These are phyloP conservation scores for Scelioninae gen. 1 DNA, from an alignment of 2,888 invertebrate species.

Conservation along the genomic window DNA sequence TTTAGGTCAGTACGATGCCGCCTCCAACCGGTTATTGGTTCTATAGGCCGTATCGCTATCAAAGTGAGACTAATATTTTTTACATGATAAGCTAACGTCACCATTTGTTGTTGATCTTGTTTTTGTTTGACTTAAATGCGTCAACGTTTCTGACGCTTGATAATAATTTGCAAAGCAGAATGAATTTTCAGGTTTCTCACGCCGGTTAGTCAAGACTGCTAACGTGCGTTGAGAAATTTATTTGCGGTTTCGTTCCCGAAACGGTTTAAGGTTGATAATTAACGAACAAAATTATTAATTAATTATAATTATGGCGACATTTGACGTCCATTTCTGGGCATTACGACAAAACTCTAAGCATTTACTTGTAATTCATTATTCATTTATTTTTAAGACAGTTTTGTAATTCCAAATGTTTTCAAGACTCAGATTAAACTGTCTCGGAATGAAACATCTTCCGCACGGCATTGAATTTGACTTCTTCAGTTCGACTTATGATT, in stretches of 20 bases:
- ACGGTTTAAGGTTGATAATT: not conserved
- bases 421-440: constrained; percentile 77
- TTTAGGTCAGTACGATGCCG: constrained; percentile 65
- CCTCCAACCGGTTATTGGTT: constrained; percentile 46
- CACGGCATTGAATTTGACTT: constrained; percentile 42
- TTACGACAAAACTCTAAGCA: constrained; percentile 74
- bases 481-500: constrained; percentile 2
- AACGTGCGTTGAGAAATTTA: constrained; percentile 19
- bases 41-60: constrained; percentile 44
- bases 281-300: no score
- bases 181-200: constrained; percentile 19
- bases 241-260: constrained; percentile 19
- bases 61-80: constrained; percentile 61
- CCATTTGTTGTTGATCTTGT: constrained; percentile 37
- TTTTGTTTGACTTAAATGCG: constrained; percentile 25
- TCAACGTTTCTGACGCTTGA: constrained; percentile 2
- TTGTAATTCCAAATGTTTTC: constrained; percentile 3
- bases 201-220: constrained; percentile 11
- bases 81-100: constrained; percentile 13
- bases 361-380: no score
- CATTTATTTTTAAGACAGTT: constrained; percentile 23
- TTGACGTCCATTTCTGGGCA: constrained; percentile 75
- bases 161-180: not conserved
- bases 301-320: no score
- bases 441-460: constrained; percentile 33